A percentile compares a stretch with the other conserved stretches of the same genome.
Evolutionary conservation across 1,140 invertebrate species (phyloP).

Genomic region (Microvelia longipes): DNA sequence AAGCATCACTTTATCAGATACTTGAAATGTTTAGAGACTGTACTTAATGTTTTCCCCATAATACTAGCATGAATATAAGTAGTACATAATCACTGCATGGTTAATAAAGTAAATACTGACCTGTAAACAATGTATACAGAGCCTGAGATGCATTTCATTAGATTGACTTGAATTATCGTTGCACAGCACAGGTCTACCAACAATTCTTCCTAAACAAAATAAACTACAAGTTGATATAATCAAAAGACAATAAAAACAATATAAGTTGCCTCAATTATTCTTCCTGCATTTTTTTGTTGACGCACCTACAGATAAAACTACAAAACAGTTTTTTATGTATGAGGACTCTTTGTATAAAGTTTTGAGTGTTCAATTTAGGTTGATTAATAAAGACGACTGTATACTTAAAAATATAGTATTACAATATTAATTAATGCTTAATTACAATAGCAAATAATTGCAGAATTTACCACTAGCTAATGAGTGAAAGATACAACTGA

Average conservation of each 20-base stretch:
- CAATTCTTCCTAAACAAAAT: slow-evolving; percentile 11
- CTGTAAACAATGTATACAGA: slow-evolving; percentile 14
- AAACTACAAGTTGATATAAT: too few relatives aligned
- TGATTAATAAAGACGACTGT: not conserved
- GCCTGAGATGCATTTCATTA: slow-evolving; percentile 8
- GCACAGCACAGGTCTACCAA: slow-evolving; percentile 8
- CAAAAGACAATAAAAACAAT: slow-evolving; percentile 9
- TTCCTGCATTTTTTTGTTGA: not conserved
- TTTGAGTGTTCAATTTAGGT: not conserved
- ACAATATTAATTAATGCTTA: too few relatives aligned
- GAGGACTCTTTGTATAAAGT: not conserved
- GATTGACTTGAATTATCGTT: not conserved
- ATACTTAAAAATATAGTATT: too few relatives aligned
- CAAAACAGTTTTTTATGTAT: not conserved
- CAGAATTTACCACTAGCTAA: too few relatives aligned
- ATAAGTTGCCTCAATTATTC: not conserved
- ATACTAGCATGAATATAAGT: too few relatives aligned
- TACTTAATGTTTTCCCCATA: too few relatives aligned
- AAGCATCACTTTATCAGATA: too few relatives aligned
- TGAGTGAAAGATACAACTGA: too few relatives aligned
- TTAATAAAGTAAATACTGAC: slow-evolving; percentile 16
- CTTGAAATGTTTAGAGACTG: too few relatives aligned
- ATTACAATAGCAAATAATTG: too few relatives aligned
- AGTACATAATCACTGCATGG: too few relatives aligned
- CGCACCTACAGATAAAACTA: not conserved